phyloP scores from a whole-genome alignment of 2,888 invertebrate genomes.

The Nipponacmea schrenckii region DNA sequence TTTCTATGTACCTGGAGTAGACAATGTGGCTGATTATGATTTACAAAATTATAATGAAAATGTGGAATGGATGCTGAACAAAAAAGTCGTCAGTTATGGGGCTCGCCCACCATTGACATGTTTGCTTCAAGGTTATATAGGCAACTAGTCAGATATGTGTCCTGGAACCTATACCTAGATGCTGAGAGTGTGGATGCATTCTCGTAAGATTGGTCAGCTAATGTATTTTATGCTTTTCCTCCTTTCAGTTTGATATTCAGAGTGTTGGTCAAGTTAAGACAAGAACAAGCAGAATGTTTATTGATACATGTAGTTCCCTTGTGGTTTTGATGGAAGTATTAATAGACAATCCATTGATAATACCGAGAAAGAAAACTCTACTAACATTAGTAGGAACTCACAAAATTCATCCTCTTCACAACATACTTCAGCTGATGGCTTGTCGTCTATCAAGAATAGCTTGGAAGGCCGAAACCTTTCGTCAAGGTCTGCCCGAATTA shows the following conservation, averaged over 20 bases:
- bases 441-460: constrained; percentile 23
- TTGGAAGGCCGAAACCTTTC: constrained; percentile 15
- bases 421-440: constrained; percentile 19
- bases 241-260: too few species aligned
- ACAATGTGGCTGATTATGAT: constrained; percentile 12
- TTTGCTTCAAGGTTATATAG: constrained; percentile 22
- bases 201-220: constrained; percentile 11
- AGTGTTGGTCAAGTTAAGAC: constrained; percentile 10
- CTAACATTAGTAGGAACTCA: constrained; percentile 9
- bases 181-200: constrained; percentile 23
- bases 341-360: constrained; percentile 22
- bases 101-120: constrained; percentile 4
- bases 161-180: constrained; percentile 16
- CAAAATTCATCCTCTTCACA: constrained; percentile 21
- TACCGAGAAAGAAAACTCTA: constrained; percentile 12
- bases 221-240: constrained; percentile 2
- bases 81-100: not conserved
- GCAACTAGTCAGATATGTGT: constrained; percentile 12
- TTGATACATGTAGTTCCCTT: constrained; percentile 12
- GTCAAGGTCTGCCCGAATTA: constrained; percentile 8
- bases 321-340: constrained; percentile 23
- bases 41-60: constrained; percentile 20
- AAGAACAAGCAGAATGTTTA: constrained; percentile 1
- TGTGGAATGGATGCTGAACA: constrained; percentile 22
- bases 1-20: not conserved